Conservation (phyloP, 2,888 invertebrate genomes). For the Chirona hameri region DNA sequence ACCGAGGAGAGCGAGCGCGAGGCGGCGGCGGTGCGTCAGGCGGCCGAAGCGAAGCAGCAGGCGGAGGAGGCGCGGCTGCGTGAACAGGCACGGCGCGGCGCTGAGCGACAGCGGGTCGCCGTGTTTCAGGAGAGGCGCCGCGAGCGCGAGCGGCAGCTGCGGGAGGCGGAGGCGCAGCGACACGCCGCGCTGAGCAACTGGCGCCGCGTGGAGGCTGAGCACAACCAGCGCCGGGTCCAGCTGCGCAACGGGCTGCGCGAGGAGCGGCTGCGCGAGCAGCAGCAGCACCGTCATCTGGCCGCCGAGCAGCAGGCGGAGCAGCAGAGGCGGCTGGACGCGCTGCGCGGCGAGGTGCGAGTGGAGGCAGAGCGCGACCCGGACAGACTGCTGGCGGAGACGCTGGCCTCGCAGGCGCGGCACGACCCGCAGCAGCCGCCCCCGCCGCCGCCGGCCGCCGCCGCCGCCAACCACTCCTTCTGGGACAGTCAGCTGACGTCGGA, state of each 20-base stretch:
- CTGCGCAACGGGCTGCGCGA: not conserved
- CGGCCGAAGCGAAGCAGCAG: not conserved
- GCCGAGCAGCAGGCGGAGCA: not conserved
- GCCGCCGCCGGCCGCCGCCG: not conserved
- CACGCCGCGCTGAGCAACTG: too few relatives aligned
- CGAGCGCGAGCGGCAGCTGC: not conserved
- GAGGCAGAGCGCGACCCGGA: not conserved
- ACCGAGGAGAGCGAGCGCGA: not conserved
- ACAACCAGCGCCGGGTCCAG: not conserved
- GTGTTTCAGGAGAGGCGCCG: not conserved
- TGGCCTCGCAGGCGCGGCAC: not conserved
- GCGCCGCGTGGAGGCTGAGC: not conserved
- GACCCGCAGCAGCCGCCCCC: not conserved
- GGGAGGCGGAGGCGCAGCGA: not conserved
- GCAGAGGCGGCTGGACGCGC: not conserved
- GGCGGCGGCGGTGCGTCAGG: not conserved
- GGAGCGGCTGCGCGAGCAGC: not conserved
- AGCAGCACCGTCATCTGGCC: not conserved
- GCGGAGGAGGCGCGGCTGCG: not conserved
- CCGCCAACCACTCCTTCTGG: constrained; percentile 40
- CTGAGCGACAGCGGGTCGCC: not conserved
- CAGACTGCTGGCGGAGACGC: not conserved
- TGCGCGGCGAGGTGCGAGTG: not conserved
- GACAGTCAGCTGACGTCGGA: constrained; percentile 40
- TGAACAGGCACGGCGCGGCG: not conserved